These are phyloP conservation scores for Spilosoma lubricipeda DNA, from an alignment of 2,888 invertebrate species.

Conservation along the genomic window DNA sequence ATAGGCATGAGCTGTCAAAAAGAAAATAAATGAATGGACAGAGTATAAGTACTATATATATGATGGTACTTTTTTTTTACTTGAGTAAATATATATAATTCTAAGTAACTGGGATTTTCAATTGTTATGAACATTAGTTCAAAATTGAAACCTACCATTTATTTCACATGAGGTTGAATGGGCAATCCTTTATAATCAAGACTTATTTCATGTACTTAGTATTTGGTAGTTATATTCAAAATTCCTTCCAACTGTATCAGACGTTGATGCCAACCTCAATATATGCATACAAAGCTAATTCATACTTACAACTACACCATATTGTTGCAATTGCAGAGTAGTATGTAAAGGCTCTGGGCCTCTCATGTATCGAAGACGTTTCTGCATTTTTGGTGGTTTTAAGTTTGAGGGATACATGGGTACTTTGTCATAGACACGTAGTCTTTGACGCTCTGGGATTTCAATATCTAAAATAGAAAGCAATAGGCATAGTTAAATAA, in stretches of 20 bases:
- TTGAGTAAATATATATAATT: neutral
- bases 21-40: too few relatives aligned
- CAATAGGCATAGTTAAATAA: neutral
- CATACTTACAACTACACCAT: constrained; percentile 93
- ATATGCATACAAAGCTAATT: neutral
- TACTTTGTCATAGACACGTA: constrained; percentile 90
- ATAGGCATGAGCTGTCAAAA: too few relatives aligned
- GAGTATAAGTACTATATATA: too few relatives aligned
- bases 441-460: constrained; percentile 90
- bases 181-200: neutral
- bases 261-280: neutral
- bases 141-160: neutral
- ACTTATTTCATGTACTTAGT: neutral
- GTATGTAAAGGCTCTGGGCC: constrained; percentile 96
- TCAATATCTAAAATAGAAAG: constrained; percentile 86
- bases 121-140: neutral
- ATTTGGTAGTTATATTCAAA: neutral
- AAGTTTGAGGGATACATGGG: constrained; percentile 89
- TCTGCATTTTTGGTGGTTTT: constrained; percentile 94
- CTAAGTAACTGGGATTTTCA: neutral
- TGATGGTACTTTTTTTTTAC: too few relatives aligned
- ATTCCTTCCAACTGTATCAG: neutral
- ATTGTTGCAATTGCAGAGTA: constrained; percentile 95
- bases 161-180: neutral
- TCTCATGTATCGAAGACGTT: constrained; percentile 93